Base-by-base conservation (phyloP, 2,113 vertebrate genomes). In the Gobiocypris rarus region DNA sequence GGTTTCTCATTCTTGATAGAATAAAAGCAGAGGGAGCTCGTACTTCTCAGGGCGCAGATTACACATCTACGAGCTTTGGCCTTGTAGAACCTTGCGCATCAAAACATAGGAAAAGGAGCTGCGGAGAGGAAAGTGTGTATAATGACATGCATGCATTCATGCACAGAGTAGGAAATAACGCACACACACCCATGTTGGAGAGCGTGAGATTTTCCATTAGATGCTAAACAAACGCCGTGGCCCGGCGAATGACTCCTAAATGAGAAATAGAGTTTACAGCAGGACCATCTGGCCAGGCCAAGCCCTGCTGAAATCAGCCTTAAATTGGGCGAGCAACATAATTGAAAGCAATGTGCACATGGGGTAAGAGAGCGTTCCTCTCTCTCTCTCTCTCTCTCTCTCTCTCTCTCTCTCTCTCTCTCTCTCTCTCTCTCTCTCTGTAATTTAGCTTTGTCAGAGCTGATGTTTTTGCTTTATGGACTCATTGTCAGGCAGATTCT, bases 221-320 rank as follows among this genome's bases (percentile, higher is more conserved):
- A 88, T 82, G 80, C 86, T 89, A 89, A 91, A 90, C 91, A 92
- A 91, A 92, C 65, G 67, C 86, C 87, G 88, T 86, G 86, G 89
- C 89, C 81, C 86, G 86, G 89, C 82, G 87, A 90, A 90, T 91
- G 89, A 92, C 90, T 90, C 90, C 89, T 89, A 90, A 93, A 92
- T 83, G 88, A 89, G 87, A 88, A 90, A 88, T 88, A 84, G 89
- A 83, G 91, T 87, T 89, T 91, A 85, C 89, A 89, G 88, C 88
- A 81, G 87, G 74, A 89, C 91, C 93, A 93, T 94, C 92, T 94
- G 93, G 90, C 85, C 86, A 56, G 84, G 84, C 83, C 75, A 76
- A 84, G 83, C 82, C 71, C 88, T 75, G 86, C 86, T 88, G 87
- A 92, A 92, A 92, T 86, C 85, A 89, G 88, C 85, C 76, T 84